These are phyloP conservation scores for Ochotona princeps DNA, from an alignment of 2,113 vertebrate species.

Conservation along the genomic window DNA sequence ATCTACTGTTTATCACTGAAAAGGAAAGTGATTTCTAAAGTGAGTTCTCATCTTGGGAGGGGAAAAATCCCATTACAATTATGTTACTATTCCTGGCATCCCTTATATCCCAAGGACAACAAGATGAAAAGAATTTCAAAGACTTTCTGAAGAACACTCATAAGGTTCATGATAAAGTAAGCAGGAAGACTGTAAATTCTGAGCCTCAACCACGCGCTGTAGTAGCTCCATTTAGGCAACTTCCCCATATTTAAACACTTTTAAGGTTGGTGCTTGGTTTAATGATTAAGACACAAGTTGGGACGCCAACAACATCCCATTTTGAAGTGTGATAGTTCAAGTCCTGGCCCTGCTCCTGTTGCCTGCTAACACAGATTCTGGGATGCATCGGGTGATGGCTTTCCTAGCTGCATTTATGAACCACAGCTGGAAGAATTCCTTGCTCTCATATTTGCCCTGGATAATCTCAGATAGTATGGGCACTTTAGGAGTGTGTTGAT, in stretches of 20 bases:
- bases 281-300: too few species aligned
- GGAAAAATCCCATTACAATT: conserved; percentile 41
- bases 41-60: conserved; percentile 35
- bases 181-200: not conserved
- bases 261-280: too few species aligned
- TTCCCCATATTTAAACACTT: not conserved
- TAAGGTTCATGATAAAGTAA: not conserved
- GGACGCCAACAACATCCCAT: too few species aligned
- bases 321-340: too few species aligned
- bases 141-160: conserved; percentile 17
- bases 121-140: conserved; percentile 58
- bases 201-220: not conserved
- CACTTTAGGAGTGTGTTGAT: too few species aligned
- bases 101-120: conserved; percentile 17
- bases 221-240: not conserved
- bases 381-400: too few species aligned
- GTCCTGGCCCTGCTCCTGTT: too few species aligned
- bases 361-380: too few species aligned
- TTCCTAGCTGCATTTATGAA: too few species aligned
- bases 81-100: not conserved
- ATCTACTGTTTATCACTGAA: conserved; percentile 29
- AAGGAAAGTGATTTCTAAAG: conserved; percentile 49
- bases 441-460: too few species aligned
- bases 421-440: too few species aligned
- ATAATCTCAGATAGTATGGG: too few species aligned